A percentile compares a stretch with the other conserved stretches of the same genome.
phyloP scores from a whole-genome alignment of 1,140 invertebrate genomes.

The Drosophila pseudoobscura region DNA sequence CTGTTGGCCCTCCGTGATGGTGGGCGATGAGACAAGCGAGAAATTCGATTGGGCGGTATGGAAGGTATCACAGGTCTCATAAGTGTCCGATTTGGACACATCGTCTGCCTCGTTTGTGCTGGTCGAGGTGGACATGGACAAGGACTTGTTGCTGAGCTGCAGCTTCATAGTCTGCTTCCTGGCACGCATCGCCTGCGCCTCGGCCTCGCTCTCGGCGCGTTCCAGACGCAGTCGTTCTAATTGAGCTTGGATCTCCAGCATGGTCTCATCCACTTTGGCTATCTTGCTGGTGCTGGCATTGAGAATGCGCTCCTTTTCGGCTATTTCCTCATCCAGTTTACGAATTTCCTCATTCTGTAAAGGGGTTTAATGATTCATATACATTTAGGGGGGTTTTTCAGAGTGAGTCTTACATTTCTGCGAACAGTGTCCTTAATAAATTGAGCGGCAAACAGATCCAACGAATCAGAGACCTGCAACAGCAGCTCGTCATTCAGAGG shows the following conservation, averaged over 20 bases:
- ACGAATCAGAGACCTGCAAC: constrained; percentile 71
- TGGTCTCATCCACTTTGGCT: constrained; percentile 84
- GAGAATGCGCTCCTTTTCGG: constrained; percentile 75
- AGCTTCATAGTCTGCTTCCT: constrained; percentile 83
- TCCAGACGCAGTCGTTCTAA: constrained; percentile 84
- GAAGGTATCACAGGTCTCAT: constrained; percentile 88
- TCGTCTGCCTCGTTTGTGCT: constrained; percentile 66
- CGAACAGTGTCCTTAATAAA: constrained; percentile 80
- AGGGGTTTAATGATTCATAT: neutral
- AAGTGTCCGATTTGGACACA: constrained; percentile 83
- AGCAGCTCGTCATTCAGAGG: constrained; percentile 76
- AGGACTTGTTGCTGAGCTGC: constrained; percentile 52
- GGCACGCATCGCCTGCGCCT: constrained; percentile 72
- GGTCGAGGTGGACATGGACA: constrained; percentile 50
- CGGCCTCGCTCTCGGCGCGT: constrained; percentile 82
- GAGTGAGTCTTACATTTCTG: constrained; percentile 63
- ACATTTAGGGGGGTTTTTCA: neutral
- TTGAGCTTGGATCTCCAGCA: constrained; percentile 87
- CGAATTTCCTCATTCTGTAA: constrained; percentile 78
- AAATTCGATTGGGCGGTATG: constrained; percentile 88
- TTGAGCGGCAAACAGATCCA: constrained; percentile 73
- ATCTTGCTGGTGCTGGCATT: constrained; percentile 83
- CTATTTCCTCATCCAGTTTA: constrained; percentile 75
- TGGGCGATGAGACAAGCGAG: constrained; percentile 74
- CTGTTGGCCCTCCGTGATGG: constrained; percentile 73